Percentiles rank a stretch among this genome's conserved stretches.
These are phyloP conservation scores for Tetramorium simillimum DNA, from an alignment of 1,140 invertebrate genomes.

Conservation along the genomic window DNA sequence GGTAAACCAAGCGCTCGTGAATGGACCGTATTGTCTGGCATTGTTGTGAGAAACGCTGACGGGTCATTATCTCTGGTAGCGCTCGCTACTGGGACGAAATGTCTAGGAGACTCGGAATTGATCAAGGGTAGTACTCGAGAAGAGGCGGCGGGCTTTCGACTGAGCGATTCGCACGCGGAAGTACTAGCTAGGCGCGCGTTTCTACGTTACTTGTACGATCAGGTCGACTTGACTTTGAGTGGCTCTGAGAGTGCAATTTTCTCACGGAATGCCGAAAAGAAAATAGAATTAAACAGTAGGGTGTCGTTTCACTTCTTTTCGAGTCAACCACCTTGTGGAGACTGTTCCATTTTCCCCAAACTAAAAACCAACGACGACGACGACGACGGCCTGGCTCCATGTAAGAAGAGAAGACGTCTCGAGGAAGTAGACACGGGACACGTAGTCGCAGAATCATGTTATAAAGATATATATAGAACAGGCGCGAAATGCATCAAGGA, in stretches of 20 bases:
- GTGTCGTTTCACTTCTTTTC: conserved; percentile 94
- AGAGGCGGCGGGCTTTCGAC: conserved; percentile 88
- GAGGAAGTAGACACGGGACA: conserved; percentile 69
- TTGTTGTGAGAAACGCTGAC: conserved; percentile 87
- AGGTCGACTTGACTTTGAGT: conserved; percentile 85
- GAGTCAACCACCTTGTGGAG: conserved; percentile 96
- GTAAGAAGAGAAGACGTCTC: conserved; percentile 75
- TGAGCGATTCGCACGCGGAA: conserved; percentile 97
- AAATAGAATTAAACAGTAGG: conserved; percentile 86
- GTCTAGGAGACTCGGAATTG: conserved; percentile 89
- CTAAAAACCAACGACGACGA: conserved; percentile 47
- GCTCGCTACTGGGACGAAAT: conserved; percentile 96
- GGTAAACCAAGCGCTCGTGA: conserved; percentile 92
- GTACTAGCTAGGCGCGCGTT: conserved; percentile 93
- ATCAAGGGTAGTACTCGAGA: conserved; percentile 87
- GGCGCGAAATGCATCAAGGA: conserved; percentile 93
- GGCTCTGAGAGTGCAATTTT: conserved; percentile 83
- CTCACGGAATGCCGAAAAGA: conserved; percentile 73
- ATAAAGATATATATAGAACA: conserved; percentile 91
- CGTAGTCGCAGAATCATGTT: conserved; percentile 72
- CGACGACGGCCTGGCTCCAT: conserved; percentile 39
- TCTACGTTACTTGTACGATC: conserved; percentile 90
- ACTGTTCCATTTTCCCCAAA: conserved; percentile 95
- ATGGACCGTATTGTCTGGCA: conserved; percentile 93
- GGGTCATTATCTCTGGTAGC: conserved; percentile 89